Evolutionary conservation across 2,113 vertebrate genomes (phyloP).

Genomic region (Istiophorus platypterus): DNA sequence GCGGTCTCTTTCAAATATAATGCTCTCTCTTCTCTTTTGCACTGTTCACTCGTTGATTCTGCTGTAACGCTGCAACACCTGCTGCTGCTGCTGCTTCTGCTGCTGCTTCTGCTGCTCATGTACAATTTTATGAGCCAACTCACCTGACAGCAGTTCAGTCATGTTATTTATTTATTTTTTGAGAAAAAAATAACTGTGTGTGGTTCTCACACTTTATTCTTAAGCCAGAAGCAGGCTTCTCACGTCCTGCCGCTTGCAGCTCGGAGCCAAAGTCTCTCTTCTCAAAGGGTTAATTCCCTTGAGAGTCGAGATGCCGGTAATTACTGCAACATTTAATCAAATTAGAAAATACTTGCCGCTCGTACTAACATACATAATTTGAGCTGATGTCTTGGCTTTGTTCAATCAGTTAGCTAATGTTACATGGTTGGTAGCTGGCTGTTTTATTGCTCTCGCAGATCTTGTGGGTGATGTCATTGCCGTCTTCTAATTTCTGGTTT

Average conservation of each 20-base stretch:
- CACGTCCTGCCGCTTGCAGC: conserved; percentile 20
- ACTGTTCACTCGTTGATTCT: not conserved
- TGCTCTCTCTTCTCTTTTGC: not conserved
- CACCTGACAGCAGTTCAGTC: not conserved
- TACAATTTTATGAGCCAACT: not conserved
- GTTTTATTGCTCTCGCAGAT: conserved; percentile 20
- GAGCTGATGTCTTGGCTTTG: conserved; percentile 24
- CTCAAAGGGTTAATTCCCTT: conserved; percentile 11
- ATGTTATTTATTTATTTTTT: not conserved
- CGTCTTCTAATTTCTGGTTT: conserved; percentile 17
- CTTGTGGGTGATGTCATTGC: not conserved
- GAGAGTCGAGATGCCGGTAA: conserved; percentile 26
- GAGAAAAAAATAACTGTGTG: not conserved
- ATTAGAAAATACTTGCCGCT: conserved; percentile 27
- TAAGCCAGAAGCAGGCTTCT: not conserved
- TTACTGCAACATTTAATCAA: conserved; percentile 20
- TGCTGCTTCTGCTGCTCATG: not conserved
- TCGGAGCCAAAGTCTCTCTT: not conserved
- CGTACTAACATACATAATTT: conserved; percentile 11
- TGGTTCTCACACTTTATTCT: not conserved
- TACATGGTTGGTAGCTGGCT: not conserved
- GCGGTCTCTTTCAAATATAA: not conserved
- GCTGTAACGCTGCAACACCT: not conserved
- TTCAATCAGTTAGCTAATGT: conserved; percentile 4
- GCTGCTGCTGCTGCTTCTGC: not conserved